Evolutionary conservation across 1,140 invertebrate species (phyloP).

Genomic region (Agrypnia vestita): DNA sequence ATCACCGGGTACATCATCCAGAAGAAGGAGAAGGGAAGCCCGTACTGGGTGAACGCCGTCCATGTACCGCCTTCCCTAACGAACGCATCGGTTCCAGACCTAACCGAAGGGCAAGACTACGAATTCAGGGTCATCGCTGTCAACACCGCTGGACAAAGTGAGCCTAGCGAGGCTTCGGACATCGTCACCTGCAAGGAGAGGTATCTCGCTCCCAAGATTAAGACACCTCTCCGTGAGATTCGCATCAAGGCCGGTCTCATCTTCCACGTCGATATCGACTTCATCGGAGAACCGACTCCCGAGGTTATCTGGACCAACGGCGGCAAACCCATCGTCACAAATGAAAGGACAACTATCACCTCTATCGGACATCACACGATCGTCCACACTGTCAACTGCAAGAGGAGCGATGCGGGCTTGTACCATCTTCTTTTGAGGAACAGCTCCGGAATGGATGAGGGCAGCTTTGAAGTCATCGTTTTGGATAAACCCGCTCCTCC

Average conservation of each 20-base stretch:
- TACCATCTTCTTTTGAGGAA: slow-evolving; percentile 90
- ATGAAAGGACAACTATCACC: slow-evolving; percentile 89
- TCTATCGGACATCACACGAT: slow-evolving; percentile 93
- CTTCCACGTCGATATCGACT: slow-evolving; percentile 93
- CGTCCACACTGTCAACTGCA: slow-evolving; percentile 91
- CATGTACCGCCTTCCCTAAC: slow-evolving; percentile 88
- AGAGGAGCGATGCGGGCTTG: slow-evolving; percentile 86
- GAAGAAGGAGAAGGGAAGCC: slow-evolving; percentile 95
- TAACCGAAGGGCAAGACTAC: slow-evolving; percentile 95
- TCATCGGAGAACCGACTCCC: slow-evolving; percentile 91
- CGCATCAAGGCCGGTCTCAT: slow-evolving; percentile 94
- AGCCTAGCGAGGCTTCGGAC: slow-evolving; percentile 95
- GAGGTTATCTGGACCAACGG: slow-evolving; percentile 89
- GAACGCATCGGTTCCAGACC: slow-evolving; percentile 86
- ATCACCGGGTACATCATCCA: slow-evolving; percentile 95
- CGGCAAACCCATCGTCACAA: slow-evolving; percentile 81
- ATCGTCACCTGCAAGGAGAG: slow-evolving; percentile 89
- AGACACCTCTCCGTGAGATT: slow-evolving; percentile 90
- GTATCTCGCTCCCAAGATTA: slow-evolving; percentile 92
- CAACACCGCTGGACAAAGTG: slow-evolving; percentile 95
- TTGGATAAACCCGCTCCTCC: slow-evolving; percentile 90
- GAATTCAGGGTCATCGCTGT: slow-evolving; percentile 96
- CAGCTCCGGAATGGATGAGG: slow-evolving; percentile 91
- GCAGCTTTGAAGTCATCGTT: slow-evolving; percentile 91
- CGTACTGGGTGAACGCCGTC: slow-evolving; percentile 91